Evolutionary conservation across 2,113 vertebrate species (phyloP).

Genomic region (Panurus biarmicus): DNA sequence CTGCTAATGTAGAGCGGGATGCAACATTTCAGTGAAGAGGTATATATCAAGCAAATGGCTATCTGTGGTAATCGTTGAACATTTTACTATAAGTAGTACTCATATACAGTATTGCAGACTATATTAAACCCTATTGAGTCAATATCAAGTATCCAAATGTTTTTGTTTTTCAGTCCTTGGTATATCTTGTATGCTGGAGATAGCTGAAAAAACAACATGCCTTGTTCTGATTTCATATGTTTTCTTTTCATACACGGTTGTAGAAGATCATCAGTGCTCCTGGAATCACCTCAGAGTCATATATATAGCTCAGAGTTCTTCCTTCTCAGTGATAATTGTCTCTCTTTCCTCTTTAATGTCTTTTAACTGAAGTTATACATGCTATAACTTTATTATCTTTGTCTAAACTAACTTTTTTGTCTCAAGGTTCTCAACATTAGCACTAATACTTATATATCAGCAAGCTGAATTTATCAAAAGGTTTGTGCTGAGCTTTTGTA

Average conservation of each 20-base stretch:
- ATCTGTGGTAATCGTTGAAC: not conserved
- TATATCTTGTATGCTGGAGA: not conserved
- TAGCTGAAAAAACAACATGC: accelerated
- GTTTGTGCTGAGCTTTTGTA: not conserved
- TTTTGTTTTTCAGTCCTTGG: not conserved
- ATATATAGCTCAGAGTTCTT: not conserved
- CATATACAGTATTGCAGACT: not conserved
- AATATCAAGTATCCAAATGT: not conserved
- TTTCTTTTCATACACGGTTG: not conserved
- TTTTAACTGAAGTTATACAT: not conserved
- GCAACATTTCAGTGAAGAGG: not conserved
- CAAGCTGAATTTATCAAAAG: not conserved
- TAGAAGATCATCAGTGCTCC: not conserved
- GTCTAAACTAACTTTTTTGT: not conserved
- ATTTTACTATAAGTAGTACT: not conserved
- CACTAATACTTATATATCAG: not conserved
- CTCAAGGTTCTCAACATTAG: not conserved
- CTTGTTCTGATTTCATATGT: not conserved
- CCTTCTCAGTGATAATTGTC: not conserved
- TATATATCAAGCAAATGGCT: not conserved
- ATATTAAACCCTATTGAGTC: not conserved
- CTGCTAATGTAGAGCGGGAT: not conserved
- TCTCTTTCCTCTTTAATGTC: not conserved
- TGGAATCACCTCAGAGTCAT: not conserved
- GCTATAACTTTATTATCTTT: not conserved